These are phyloP conservation scores for Fopius arisanus DNA, from an alignment of 1,140 invertebrate species.

Conservation along the genomic window DNA sequence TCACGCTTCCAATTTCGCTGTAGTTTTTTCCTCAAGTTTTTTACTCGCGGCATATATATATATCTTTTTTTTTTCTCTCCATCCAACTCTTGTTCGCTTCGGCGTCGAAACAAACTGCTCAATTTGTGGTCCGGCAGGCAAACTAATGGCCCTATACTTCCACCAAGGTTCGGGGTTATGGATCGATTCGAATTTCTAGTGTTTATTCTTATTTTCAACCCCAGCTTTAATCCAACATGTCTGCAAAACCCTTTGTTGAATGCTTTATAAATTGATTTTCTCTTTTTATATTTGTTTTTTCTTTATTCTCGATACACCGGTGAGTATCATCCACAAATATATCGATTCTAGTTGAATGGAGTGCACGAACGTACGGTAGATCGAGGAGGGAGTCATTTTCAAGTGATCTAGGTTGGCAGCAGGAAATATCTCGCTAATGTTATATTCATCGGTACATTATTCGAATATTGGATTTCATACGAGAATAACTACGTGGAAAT, in stretches of 20 bases:
- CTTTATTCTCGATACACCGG: too few relatives aligned
- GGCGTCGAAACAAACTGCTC: conserved; percentile 50
- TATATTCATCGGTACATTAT: too few relatives aligned
- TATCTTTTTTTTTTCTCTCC: conserved; percentile 7
- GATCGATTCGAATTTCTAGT: conserved; percentile 32
- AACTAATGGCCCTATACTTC: conserved; percentile 41
- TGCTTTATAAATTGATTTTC: not conserved
- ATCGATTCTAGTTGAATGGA: too few relatives aligned
- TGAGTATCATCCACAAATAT: too few relatives aligned
- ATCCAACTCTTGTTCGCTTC: not conserved
- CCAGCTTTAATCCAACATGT: not conserved
- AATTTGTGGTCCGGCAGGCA: conserved; percentile 46
- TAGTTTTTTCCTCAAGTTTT: conserved; percentile 2
- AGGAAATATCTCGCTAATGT: too few relatives aligned
- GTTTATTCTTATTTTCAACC: conserved; percentile 22
- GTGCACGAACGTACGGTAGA: too few relatives aligned
- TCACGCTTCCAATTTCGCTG: not conserved
- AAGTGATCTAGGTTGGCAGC: too few relatives aligned
- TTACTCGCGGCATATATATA: not conserved
- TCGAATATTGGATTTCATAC: too few relatives aligned
- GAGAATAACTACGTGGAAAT: too few relatives aligned
- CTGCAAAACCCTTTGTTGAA: not conserved
- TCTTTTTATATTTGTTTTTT: not conserved
- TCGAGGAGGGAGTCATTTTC: too few relatives aligned
- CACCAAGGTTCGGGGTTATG: conserved; percentile 28